These are phyloP conservation scores for Drosophila bipectinata DNA, from an alignment of 1,140 invertebrate genomes.

Conservation along the genomic window DNA sequence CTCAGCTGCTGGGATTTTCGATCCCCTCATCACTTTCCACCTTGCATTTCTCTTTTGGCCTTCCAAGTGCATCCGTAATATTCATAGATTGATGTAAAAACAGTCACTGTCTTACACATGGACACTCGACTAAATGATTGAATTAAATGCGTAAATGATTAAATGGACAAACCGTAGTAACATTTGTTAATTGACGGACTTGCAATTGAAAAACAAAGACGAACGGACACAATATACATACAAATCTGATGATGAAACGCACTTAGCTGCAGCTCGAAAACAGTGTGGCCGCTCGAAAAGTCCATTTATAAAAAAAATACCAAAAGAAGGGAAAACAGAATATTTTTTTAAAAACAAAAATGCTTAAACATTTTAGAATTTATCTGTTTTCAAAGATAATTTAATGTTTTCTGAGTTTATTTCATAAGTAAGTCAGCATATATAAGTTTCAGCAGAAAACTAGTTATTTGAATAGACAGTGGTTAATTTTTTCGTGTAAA, in stretches of 20 bases:
- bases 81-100: slow-evolving; percentile 28
- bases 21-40: slow-evolving; percentile 49
- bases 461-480: too few species aligned
- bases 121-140: neutral
- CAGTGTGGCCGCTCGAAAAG: neutral
- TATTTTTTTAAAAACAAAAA: neutral
- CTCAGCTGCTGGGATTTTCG: slow-evolving; percentile 32
- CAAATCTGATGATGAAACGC: slow-evolving; percentile 53
- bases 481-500: too few species aligned
- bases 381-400: too few species aligned
- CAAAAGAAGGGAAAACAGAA: neutral
- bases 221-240: slow-evolving; percentile 49
- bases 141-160: neutral
- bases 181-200: slow-evolving; percentile 18
- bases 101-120: slow-evolving; percentile 14
- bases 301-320: slow-evolving; percentile 1
- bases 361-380: neutral
- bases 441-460: too few species aligned
- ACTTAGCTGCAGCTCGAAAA: slow-evolving; percentile 38
- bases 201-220: slow-evolving; percentile 41
- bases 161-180: slow-evolving; percentile 19
- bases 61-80: slow-evolving; percentile 57
- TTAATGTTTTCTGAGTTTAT: too few species aligned
- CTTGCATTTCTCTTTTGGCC: slow-evolving; percentile 54
- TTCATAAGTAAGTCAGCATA: too few species aligned